Evolutionary conservation across 2,888 invertebrate species (phyloP).

Genomic region (Shargacucullia verbasci): DNA sequence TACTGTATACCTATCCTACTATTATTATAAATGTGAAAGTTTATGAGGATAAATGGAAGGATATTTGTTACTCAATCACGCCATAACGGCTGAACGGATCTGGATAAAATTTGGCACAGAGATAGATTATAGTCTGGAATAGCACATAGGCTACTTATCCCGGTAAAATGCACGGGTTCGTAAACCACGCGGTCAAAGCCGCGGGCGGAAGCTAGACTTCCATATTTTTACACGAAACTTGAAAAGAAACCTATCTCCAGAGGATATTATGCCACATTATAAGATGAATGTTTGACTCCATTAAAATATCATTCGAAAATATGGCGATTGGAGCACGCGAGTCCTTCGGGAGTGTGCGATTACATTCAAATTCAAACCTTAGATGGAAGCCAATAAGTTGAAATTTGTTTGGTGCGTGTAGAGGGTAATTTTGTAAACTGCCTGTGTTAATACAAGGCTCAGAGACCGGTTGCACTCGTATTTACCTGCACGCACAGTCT

Average conservation of each 20-base stretch:
- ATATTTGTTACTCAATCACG: no score
- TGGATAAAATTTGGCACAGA: no score
- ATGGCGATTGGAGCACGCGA: conserved; percentile 62
- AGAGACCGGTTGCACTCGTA: conserved; percentile 70
- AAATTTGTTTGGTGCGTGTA: conserved; percentile 25
- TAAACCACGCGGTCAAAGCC: no score
- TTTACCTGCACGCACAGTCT: conserved; percentile 79
- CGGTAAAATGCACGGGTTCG: no score
- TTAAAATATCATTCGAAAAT: conserved; percentile 68
- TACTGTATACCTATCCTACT: no score
- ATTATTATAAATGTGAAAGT: no score
- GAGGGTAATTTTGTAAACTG: conserved; percentile 76
- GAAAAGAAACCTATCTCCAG: conserved; percentile 25
- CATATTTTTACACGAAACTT: conserved; percentile 25
- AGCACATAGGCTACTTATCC: no score
- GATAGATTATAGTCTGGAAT: no score
- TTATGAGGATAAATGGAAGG: no score
- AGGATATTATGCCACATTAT: conserved; percentile 54
- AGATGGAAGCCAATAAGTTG: conserved; percentile 11
- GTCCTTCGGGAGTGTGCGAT: conserved; percentile 37
- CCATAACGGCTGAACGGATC: no score
- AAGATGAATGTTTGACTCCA: conserved; percentile 68
- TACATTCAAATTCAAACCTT: conserved; percentile 22
- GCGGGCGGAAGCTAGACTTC: no score
- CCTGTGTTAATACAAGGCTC: conserved; percentile 74